Evolutionary conservation across 2,797 vertebrate species (phyloP).

Genomic region (Pipistrellus pygmaeus): DNA sequence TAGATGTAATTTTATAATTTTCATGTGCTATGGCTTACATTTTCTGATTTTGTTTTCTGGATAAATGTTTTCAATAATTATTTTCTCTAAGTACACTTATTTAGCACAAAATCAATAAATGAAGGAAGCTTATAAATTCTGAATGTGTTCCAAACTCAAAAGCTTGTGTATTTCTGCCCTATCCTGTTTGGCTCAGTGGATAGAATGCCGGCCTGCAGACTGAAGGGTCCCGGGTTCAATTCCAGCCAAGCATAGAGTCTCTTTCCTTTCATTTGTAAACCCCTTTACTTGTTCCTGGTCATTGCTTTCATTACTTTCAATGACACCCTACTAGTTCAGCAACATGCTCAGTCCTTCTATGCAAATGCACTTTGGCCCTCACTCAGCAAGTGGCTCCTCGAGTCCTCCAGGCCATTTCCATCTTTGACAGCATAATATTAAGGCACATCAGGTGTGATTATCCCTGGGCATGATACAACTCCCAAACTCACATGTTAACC

Average conservation of each 20-base stretch:
- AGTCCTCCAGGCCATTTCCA: neutral
- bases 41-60: neutral
- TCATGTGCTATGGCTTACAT: neutral
- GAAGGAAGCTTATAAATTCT: neutral
- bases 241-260: neutral
- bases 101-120: neutral
- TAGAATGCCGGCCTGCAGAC: too few species aligned
- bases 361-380: neutral
- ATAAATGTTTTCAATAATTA: neutral
- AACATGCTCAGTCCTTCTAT: neutral
- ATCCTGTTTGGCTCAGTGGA: too few species aligned
- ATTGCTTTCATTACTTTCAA: neutral
- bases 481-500: neutral
- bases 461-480: neutral
- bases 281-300: neutral
- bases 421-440: neutral
- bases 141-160: neutral
- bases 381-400: neutral
- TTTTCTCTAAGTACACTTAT: neutral
- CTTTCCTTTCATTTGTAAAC: neutral
- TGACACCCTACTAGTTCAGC: neutral
- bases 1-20: neutral
- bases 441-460: neutral
- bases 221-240: too few species aligned
- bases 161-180: neutral